Percentiles rank a stretch among this genome's conserved stretches.
These are phyloP conservation scores for Xenopus laevis DNA, from an alignment of 2,113 vertebrate genomes.

Conservation along the genomic window DNA sequence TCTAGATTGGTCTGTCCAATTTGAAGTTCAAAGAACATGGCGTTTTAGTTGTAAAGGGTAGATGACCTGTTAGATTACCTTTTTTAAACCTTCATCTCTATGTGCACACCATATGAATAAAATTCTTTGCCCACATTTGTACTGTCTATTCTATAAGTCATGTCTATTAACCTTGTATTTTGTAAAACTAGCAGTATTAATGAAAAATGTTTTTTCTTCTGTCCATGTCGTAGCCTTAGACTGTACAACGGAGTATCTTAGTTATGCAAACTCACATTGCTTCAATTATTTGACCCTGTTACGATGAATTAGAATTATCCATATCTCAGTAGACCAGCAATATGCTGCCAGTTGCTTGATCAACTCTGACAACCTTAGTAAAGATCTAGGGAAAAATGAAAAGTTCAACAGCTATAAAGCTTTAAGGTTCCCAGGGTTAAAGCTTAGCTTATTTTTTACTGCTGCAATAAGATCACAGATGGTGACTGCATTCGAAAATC, in stretches of 20 bases:
- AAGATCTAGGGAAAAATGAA: constrained; percentile 39
- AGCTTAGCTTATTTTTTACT: constrained; percentile 19
- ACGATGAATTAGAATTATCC: constrained; percentile 49
- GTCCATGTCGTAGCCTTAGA: constrained; percentile 25
- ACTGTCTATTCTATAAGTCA: no score
- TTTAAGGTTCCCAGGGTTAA: constrained; percentile 21
- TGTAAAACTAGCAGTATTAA: background rate
- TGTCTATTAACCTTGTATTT: background rate
- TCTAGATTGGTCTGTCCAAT: background rate
- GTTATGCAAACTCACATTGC: constrained; percentile 6
- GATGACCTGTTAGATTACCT: background rate
- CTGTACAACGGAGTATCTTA: constrained; percentile 39
- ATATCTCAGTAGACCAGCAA: constrained; percentile 44
- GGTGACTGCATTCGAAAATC: background rate
- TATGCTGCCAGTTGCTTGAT: constrained; percentile 51
- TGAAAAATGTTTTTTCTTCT: constrained; percentile 18
- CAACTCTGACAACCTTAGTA: constrained; percentile 49
- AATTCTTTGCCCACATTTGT: background rate
- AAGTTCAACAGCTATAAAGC: constrained; percentile 38
- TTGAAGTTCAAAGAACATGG: constrained; percentile 2
- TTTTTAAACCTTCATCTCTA: constrained; percentile 15
- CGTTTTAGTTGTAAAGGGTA: background rate
- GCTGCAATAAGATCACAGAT: constrained; percentile 26
- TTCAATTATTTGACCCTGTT: constrained; percentile 49
- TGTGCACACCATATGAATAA: constrained; percentile 24